Conservation (phyloP, 2,113 vertebrate genomes). For the Isichthys henryi region DNA sequence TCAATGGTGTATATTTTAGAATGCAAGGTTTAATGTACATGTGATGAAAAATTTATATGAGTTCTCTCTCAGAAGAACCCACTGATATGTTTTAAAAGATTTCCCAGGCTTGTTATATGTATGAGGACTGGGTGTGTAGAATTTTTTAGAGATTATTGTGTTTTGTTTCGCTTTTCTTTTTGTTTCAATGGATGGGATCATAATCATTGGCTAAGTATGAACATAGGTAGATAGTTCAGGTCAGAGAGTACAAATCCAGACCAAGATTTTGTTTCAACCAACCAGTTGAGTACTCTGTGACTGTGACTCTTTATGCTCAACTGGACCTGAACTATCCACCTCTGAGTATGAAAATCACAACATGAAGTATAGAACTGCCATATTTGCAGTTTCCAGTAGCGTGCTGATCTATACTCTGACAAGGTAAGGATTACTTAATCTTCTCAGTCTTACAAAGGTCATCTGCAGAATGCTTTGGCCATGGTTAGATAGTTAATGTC, state of each 20-base stretch:
- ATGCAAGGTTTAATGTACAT: background rate
- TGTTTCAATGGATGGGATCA: background rate
- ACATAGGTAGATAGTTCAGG: background rate
- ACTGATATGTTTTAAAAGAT: background rate
- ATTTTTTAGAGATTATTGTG: background rate
- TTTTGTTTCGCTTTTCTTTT: background rate
- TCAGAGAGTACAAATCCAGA: background rate
- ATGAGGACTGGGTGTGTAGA: background rate
- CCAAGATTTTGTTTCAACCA: background rate
- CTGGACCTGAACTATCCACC: background rate
- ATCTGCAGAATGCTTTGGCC: slow-evolving; percentile 19
- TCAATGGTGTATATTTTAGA: background rate
- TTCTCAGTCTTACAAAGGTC: slow-evolving; percentile 19
- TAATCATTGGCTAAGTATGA: background rate
- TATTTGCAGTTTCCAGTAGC: background rate
- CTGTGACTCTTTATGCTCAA: background rate
- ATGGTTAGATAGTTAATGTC: background rate
- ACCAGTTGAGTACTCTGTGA: background rate
- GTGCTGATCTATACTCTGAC: background rate
- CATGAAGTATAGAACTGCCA: background rate
- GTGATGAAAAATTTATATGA: background rate
- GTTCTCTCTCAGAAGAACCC: background rate
- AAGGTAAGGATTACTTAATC: slow-evolving; percentile 6
- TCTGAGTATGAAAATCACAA: background rate
- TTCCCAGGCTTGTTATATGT: background rate